Conservation (phyloP, 2,888 invertebrate species). For the Scotopteryx bipunctaria region DNA sequence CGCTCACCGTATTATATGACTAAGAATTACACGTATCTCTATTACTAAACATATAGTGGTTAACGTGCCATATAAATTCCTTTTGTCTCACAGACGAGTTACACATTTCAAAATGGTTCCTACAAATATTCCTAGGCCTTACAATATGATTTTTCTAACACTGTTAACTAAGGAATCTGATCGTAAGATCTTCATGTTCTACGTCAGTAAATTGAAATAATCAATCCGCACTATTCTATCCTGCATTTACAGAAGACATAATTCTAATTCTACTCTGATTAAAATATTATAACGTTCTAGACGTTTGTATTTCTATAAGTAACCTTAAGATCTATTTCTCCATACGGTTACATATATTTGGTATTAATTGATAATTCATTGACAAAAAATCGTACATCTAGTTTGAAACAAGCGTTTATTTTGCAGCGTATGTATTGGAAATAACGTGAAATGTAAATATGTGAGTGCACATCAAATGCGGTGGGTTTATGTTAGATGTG, state of each 20-base stretch:
- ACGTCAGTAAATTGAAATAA: neutral
- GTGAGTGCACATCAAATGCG: conserved; percentile 13
- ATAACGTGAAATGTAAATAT: neutral
- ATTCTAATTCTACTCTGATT: neutral
- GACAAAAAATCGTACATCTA: neutral
- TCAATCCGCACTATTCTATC: neutral
- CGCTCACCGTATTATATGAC: neutral
- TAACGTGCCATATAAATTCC: conserved; percentile 57
- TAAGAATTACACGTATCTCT: conserved; percentile 14
- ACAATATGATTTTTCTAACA: conserved; percentile 23
- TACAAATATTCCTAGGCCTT: conserved; percentile 51
- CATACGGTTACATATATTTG: neutral
- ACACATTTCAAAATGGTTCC: conserved; percentile 48
- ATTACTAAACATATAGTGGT: conserved; percentile 28
- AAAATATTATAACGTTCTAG: neutral
- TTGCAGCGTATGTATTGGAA: conserved; percentile 1
- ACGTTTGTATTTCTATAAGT: conserved; percentile 4
- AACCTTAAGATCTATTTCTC: neutral
- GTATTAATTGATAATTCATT: neutral
- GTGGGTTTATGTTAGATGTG: neutral
- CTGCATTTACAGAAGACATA: neutral
- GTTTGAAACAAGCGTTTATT: conserved; percentile 5
- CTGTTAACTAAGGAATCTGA: conserved; percentile 2
- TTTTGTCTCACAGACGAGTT: conserved; percentile 60
- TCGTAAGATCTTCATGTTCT: neutral